A percentile compares a stretch with the other conserved stretches of the same genome.
Conservation (phyloP, 2,113 vertebrate species). For the Rallus limicola region DNA sequence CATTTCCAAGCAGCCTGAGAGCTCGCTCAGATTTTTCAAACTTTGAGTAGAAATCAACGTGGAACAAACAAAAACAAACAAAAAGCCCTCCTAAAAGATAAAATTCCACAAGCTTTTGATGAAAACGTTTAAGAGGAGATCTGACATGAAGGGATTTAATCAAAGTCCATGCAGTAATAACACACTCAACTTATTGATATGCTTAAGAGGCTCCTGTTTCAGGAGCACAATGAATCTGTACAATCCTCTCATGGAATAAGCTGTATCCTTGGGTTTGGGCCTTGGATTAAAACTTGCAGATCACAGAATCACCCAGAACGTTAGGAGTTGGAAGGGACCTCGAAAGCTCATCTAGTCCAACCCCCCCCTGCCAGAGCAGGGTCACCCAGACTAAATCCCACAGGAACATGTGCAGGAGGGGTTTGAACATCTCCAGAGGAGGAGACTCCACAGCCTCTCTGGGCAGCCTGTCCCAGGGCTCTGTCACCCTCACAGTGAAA, state of each 20-base stretch:
- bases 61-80: not conserved
- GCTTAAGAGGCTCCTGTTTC: not conserved
- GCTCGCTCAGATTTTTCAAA: not conserved
- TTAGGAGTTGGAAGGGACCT: too few species aligned
- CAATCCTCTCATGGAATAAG: not conserved
- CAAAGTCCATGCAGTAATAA: not conserved
- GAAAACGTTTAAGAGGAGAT: not conserved
- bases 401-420: too few species aligned
- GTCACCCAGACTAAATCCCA: too few species aligned
- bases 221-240: not conserved
- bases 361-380: too few species aligned
- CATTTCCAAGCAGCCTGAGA: not conserved
- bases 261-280: not conserved
- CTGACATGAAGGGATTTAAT: not conserved
- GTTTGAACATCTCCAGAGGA: too few species aligned
- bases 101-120: not conserved
- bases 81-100: not conserved
- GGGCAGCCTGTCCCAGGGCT: too few species aligned
- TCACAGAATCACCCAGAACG: too few species aligned
- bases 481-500: too few species aligned
- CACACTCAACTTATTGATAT: constrained; percentile 1
- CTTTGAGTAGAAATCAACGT: not conserved
- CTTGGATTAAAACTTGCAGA: not conserved
- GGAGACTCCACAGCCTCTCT: too few species aligned
- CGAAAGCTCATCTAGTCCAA: too few species aligned